Conservation (phyloP, 2,797 vertebrate species). For the Arnoldichthys spilopterus region DNA sequence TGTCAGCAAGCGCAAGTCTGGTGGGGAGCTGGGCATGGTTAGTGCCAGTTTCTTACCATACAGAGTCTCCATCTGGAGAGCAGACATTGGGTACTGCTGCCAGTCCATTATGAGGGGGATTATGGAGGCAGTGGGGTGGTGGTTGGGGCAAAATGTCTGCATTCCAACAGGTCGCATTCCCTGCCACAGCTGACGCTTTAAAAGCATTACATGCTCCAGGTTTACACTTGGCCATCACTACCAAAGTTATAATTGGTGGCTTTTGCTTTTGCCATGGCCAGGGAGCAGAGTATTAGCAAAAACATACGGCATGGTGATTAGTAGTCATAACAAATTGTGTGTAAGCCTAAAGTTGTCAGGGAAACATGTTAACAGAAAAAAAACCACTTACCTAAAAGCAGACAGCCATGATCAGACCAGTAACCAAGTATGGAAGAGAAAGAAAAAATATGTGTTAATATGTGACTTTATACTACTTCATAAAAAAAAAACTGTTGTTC, state of each 20-base stretch:
- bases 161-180: conserved; percentile 60
- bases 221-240: conserved; percentile 37
- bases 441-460: conserved; percentile 41
- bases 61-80: conserved; percentile 73
- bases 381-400: conserved; percentile 54
- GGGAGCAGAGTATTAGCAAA: conserved; percentile 35
- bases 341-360: not conserved
- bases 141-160: conserved; percentile 54
- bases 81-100: conserved; percentile 62
- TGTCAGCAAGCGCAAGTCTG: conserved; percentile 13
- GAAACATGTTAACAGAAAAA: conserved; percentile 25
- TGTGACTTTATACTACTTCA: not conserved
- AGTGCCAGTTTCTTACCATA: conserved; percentile 67
- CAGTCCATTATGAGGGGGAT: conserved; percentile 59
- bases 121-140: conserved; percentile 46
- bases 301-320: not conserved
- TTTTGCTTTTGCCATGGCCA: conserved; percentile 27
- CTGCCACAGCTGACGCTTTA: conserved; percentile 54
- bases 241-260: conserved; percentile 36
- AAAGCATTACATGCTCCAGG: conserved; percentile 46
- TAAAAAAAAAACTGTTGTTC: not conserved
- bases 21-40: conserved; percentile 53
- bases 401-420: not conserved
- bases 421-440: conserved; percentile 31
- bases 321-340: conserved; percentile 6